These are phyloP conservation scores for Cancer borealis DNA, from an alignment of 2,888 invertebrate genomes.

Conservation along the genomic window DNA sequence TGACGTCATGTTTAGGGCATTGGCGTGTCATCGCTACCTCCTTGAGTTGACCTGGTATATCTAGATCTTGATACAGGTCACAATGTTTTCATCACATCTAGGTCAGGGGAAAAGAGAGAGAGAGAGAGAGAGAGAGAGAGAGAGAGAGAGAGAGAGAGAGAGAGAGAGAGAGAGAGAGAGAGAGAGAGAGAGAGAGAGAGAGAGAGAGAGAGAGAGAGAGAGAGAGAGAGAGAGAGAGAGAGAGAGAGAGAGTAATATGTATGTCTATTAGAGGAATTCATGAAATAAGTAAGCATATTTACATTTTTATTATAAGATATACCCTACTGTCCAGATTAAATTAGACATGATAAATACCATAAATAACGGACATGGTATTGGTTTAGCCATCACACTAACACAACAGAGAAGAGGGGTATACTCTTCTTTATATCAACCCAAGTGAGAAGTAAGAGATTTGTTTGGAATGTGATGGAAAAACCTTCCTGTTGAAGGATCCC, in stretches of 20 bases:
- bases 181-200: background rate
- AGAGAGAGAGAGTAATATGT: background rate
- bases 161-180: background rate
- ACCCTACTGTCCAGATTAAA: conserved; percentile 22
- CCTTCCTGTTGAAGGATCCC: background rate
- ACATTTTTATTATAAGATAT: conserved; percentile 39
- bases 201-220: conserved; percentile 34
- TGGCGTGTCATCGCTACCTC: no score
- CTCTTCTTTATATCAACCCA: background rate
- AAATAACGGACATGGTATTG: conserved; percentile 31
- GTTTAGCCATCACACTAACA: background rate
- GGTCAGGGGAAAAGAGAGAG: background rate
- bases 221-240: conserved; percentile 32
- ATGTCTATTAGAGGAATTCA: background rate
- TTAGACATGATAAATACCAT: conserved; percentile 25
- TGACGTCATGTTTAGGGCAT: no score
- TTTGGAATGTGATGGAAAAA: conserved; percentile 38
- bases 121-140: background rate
- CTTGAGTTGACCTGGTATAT: no score
- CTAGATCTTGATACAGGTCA: no score
- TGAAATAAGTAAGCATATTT: background rate
- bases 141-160: background rate
- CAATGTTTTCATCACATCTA: no score
- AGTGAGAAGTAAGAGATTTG: conserved; percentile 6
- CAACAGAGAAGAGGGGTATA: background rate